Conservation (phyloP, 1,140 invertebrate species). For the Wiebesia pumilae region DNA sequence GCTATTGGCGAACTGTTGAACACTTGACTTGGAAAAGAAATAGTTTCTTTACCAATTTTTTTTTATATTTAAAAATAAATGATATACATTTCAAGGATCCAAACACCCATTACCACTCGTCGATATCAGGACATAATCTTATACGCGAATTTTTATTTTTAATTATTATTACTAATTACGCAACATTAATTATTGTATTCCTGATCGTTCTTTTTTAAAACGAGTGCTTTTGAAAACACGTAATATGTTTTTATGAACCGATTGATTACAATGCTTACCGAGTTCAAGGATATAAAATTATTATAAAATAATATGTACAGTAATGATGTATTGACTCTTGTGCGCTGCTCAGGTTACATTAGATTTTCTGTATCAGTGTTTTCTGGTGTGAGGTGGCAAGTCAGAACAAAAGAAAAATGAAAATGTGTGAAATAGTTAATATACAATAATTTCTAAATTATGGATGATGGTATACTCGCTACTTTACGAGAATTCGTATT, state of each 20-base stretch:
- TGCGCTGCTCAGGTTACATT: slow-evolving; percentile 42
- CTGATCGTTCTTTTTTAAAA: background rate
- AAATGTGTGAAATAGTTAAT: slow-evolving; percentile 39
- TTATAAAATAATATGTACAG: slow-evolving; percentile 43
- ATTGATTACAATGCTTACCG: background rate
- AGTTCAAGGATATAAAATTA: slow-evolving; percentile 28
- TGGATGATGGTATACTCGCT: slow-evolving; percentile 11
- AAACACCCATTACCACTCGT: slow-evolving; percentile 50
- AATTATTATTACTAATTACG: slow-evolving; percentile 36
- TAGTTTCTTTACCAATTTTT: slow-evolving; percentile 37
- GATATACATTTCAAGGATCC: slow-evolving; percentile 57
- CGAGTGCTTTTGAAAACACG: slow-evolving; percentile 8
- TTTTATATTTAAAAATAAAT: slow-evolving; percentile 50
- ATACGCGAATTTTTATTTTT: slow-evolving; percentile 39
- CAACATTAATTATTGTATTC: slow-evolving; percentile 20
- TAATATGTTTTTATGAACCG: slow-evolving; percentile 5
- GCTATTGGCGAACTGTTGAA: slow-evolving; percentile 3
- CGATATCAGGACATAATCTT: slow-evolving; percentile 32
- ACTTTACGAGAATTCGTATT: slow-evolving; percentile 31
- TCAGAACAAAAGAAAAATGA: slow-evolving; percentile 33
- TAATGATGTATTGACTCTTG: slow-evolving; percentile 42
- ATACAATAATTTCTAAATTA: slow-evolving; percentile 39
- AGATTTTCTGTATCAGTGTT: slow-evolving; percentile 37
- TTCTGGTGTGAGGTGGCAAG: slow-evolving; percentile 30
- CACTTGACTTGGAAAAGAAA: slow-evolving; percentile 38